phyloP scores from a whole-genome alignment of 2,888 invertebrate genomes.

The Troides oblongomaculatus region DNA sequence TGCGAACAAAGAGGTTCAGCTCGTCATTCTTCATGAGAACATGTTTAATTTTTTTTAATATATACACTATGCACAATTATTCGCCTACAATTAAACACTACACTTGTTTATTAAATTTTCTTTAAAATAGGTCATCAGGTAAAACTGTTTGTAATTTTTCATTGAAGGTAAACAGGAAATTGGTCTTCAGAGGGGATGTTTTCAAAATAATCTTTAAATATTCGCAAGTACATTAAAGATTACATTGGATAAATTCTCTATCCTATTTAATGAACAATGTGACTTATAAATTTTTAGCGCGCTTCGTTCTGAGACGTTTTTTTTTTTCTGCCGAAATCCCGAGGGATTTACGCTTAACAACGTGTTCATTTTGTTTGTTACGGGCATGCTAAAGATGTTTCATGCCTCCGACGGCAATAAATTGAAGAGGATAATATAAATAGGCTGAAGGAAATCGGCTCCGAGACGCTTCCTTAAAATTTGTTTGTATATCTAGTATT shows the following conservation, averaged over 20 bases:
- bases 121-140: conserved; percentile 27
- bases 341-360: conserved; percentile 44
- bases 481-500: conserved; percentile 59
- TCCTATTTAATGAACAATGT: conserved; percentile 37
- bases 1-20: too few species aligned
- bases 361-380: conserved; percentile 40
- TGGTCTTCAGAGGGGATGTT: conserved; percentile 15
- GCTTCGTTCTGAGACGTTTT: conserved; percentile 36
- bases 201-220: conserved; percentile 23
- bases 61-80: not conserved
- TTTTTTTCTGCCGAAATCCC: conserved; percentile 40
- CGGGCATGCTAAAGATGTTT: conserved; percentile 29
- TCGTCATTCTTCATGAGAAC: too few species aligned
- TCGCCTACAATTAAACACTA: conserved; percentile 23
- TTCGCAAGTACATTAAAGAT: conserved; percentile 30
- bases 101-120: conserved; percentile 22
- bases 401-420: conserved; percentile 34
- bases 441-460: conserved; percentile 45
- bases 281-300: conserved; percentile 38
- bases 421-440: conserved; percentile 46
- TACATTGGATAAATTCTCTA: conserved; percentile 34
- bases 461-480: conserved; percentile 43
- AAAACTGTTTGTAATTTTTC: conserved; percentile 19
- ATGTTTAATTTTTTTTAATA: not conserved
- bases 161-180: conserved; percentile 18